Conservation (phyloP, 2,113 vertebrate species). For the Engraulis encrasicolus region DNA sequence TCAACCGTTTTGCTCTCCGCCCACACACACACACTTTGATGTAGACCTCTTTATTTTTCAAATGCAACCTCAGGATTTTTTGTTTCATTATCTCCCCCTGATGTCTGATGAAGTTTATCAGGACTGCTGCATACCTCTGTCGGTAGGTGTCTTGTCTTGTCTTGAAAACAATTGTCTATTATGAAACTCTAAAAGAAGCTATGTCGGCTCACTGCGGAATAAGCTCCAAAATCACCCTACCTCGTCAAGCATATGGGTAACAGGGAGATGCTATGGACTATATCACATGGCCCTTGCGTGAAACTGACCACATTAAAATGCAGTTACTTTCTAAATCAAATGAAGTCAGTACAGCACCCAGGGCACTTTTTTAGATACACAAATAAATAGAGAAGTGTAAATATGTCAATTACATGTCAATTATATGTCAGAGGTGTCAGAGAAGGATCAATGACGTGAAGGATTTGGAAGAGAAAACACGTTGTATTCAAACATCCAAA, state of each 20-base stretch:
- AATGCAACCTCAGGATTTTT: constrained; percentile 65
- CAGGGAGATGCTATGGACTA: no score
- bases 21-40: constrained; percentile 67
- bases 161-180: no score
- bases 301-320: neutral
- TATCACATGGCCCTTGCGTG: no score
- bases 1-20: constrained; percentile 66
- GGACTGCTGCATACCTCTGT: neutral
- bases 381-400: no score
- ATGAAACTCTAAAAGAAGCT: no score
- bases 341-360: neutral
- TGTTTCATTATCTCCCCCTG: constrained; percentile 55
- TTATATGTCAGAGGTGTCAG: neutral
- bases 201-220: no score
- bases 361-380: neutral
- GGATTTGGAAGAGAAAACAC: neutral
- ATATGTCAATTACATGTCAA: neutral
- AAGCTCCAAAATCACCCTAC: no score
- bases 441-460: neutral
- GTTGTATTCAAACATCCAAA: neutral
- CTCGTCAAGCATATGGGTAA: no score
- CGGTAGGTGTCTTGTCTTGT: neutral
- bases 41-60: constrained; percentile 64
- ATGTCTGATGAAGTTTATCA: neutral
- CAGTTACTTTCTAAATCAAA: neutral